Percentiles rank a stretch among this genome's conserved stretches.
Evolutionary conservation across 2,888 invertebrate species (phyloP).

Genomic region (Quadroppia sp.): DNA sequence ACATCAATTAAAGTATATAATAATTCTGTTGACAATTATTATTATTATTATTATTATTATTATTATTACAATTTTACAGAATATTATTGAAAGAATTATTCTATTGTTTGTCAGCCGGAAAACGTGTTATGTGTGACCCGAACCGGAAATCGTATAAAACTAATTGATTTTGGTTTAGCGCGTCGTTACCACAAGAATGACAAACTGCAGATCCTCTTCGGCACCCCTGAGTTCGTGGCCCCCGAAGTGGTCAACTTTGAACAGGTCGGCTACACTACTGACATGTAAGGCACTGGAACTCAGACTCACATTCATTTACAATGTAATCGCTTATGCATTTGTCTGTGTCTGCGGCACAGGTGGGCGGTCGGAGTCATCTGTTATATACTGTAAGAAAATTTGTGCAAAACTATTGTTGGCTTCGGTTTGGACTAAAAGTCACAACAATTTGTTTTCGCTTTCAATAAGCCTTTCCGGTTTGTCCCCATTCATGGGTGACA

Average conservation of each 20-base stretch:
- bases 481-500: constrained; percentile 98
- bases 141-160: constrained; percentile 95
- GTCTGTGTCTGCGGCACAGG: constrained; percentile 9
- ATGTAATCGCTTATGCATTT: constrained; percentile 70
- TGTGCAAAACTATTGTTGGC: not conserved
- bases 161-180: constrained; percentile 97
- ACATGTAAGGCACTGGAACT: constrained; percentile 67
- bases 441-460: constrained; percentile 27
- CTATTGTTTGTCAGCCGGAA: constrained; percentile 70
- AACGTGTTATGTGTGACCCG: constrained; percentile 94
- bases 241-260: constrained; percentile 99
- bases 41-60: not conserved
- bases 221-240: constrained; percentile 97
- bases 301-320: not conserved
- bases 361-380: constrained; percentile 82
- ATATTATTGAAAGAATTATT: not conserved
- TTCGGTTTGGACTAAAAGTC: not conserved
- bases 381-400: constrained; percentile 85
- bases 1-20: no score
- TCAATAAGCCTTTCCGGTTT: constrained; percentile 71
- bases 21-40: no score
- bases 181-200: constrained; percentile 84
- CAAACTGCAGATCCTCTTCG: constrained; percentile 81
- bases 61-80: not conserved
- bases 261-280: constrained; percentile 88